These are phyloP conservation scores for Marcusenius ussheri DNA, from an alignment of 2,113 vertebrate species.

Conservation along the genomic window DNA sequence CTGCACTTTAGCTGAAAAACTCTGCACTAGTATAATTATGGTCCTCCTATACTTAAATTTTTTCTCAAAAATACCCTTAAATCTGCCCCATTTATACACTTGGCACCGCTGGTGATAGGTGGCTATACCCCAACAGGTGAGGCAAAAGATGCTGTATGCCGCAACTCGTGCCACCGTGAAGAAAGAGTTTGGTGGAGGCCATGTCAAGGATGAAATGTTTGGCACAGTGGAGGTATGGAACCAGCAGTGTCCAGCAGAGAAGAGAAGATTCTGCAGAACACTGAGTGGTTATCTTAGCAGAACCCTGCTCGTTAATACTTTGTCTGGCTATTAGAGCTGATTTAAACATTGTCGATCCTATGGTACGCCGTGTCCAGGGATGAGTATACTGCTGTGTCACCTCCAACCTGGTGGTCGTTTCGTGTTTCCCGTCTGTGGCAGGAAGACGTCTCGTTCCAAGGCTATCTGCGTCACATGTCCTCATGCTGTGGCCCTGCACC, in stretches of 20 bases:
- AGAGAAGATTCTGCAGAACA: not conserved
- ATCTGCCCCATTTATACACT: not conserved
- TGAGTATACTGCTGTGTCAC: not conserved
- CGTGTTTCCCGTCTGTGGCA: slow-evolving; percentile 41
- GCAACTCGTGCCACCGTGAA: slow-evolving; percentile 94
- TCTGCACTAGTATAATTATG: not conserved
- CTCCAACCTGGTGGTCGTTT: not conserved
- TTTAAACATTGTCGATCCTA: not conserved
- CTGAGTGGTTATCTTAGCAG: not conserved
- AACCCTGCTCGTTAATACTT: not conserved
- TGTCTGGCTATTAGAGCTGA: not conserved
- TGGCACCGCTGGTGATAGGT: not conserved
- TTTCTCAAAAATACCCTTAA: not conserved
- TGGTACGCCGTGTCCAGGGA: not conserved
- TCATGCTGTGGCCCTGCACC: slow-evolving; percentile 80
- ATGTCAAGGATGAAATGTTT: slow-evolving; percentile 93
- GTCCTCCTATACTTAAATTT: not conserved
- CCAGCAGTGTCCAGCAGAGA: not conserved
- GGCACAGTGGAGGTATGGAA: slow-evolving; percentile 82
- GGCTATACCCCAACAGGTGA: slow-evolving; percentile 62
- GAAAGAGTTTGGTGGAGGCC: slow-evolving; percentile 94
- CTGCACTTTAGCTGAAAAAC: not conserved
- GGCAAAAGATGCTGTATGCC: slow-evolving; percentile 98
- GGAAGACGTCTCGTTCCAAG: slow-evolving; percentile 88
- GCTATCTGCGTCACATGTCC: slow-evolving; percentile 82